Conservation (phyloP, 2,888 invertebrate genomes). For the Leucoma salicis region DNA sequence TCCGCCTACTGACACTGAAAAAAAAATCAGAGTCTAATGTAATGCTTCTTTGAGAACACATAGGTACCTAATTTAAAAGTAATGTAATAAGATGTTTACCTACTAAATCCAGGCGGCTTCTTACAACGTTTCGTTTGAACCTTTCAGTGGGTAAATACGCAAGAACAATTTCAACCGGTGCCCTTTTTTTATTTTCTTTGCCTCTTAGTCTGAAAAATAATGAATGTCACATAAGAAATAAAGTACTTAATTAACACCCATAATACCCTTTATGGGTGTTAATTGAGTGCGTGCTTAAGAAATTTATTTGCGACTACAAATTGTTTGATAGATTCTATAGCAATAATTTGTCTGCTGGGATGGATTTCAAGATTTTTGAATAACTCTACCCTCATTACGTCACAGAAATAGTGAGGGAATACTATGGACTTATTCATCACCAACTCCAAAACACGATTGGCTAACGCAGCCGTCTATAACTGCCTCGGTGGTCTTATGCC, state of each 20-base stretch:
- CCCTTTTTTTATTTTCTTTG: constrained; percentile 64
- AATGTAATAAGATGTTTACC: constrained; percentile 56
- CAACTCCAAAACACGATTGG: no score
- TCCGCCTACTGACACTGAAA: constrained; percentile 84
- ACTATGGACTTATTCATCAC: no score
- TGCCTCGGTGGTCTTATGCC: no score
- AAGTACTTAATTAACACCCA: not conserved
- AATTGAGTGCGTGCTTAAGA: not conserved
- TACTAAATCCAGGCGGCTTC: constrained; percentile 84
- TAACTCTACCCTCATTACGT: no score
- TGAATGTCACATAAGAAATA: constrained; percentile 5
- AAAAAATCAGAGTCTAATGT: not conserved
- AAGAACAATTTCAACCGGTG: constrained; percentile 75
- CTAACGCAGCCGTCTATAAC: no score
- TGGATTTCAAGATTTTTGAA: no score
- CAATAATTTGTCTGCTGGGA: no score
- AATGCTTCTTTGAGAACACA: not conserved
- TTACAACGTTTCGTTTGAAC: constrained; percentile 84
- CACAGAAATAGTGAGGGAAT: no score
- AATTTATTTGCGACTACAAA: not conserved
- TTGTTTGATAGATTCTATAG: not conserved
- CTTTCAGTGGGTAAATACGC: constrained; percentile 83
- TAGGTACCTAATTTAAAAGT: not conserved
- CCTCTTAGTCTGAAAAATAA: constrained; percentile 31
- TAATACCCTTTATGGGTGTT: no score